phyloP scores from a whole-genome alignment of 2,888 invertebrate genomes.

The Trissoscelio sp. region DNA sequence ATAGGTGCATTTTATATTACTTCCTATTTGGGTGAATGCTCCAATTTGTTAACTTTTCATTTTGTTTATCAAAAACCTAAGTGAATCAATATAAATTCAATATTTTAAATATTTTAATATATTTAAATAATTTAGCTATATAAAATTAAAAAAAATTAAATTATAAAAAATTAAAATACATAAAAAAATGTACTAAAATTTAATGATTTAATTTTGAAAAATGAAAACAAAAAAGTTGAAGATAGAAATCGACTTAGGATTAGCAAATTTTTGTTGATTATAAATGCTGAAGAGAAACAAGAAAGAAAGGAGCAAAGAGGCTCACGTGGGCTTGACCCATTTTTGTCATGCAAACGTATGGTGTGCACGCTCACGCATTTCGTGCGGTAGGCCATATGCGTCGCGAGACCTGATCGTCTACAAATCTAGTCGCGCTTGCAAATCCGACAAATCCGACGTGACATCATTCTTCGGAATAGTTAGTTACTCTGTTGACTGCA shows the following conservation, averaged over 20 bases:
- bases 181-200: no score
- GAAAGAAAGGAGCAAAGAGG: slow-evolving; percentile 10
- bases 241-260: slow-evolving; percentile 9
- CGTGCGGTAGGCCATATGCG: slow-evolving; percentile 32
- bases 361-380: slow-evolving; percentile 47
- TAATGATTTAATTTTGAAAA: no score
- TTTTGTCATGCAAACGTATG: slow-evolving; percentile 32
- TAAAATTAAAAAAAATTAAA: no score
- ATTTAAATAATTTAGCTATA: no score
- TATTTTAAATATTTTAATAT: no score
- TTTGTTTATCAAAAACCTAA: no score
- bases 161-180: no score
- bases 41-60: neutral
- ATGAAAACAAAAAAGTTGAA: neutral
- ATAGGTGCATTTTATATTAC: slow-evolving; percentile 68
- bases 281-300: slow-evolving; percentile 3
- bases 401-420: slow-evolving; percentile 15
- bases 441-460: slow-evolving; percentile 28
- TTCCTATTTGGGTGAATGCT: slow-evolving; percentile 60
- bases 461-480: slow-evolving; percentile 55
- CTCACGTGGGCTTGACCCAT: slow-evolving; percentile 58
- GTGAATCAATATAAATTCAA: no score
- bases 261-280: slow-evolving; percentile 13
- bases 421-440: slow-evolving; percentile 11
- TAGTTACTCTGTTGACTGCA: neutral